These are phyloP conservation scores for Euborellia annulipes DNA, from an alignment of 1,140 invertebrate species.

Conservation along the genomic window DNA sequence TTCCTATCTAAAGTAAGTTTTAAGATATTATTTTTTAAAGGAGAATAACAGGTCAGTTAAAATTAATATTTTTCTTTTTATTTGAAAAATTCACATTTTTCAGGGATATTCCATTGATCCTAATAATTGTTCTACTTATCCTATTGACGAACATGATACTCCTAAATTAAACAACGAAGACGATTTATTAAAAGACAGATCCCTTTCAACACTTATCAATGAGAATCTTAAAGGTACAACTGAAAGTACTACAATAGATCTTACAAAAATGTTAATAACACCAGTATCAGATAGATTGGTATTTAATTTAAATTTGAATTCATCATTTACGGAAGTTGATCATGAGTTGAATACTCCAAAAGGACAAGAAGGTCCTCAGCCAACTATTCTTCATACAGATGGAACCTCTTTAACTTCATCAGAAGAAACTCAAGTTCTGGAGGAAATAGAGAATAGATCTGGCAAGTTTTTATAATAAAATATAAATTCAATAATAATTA, in stretches of 20 bases:
- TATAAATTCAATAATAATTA: constrained; percentile 9
- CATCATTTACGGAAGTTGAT: constrained; percentile 30
- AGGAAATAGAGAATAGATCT: neutral
- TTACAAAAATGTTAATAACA: too few species aligned
- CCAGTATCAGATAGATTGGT: too few species aligned
- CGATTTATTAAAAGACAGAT: too few species aligned
- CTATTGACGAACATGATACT: too few species aligned
- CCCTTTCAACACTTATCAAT: too few species aligned
- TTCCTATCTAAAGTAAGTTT: constrained; percentile 19
- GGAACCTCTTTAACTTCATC: constrained; percentile 14
- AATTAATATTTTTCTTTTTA: constrained; percentile 15
- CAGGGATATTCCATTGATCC: too few species aligned
- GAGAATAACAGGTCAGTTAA: neutral
- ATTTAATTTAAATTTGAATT: constrained; percentile 9
- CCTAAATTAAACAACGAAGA: too few species aligned
- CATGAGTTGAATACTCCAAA: constrained; percentile 38
- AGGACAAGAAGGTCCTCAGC: constrained; percentile 37
- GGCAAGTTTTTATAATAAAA: neutral
- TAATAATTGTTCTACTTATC: too few species aligned
- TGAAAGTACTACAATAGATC: too few species aligned
- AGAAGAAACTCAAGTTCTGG: neutral
- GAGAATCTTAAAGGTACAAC: too few species aligned
- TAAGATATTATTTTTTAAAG: constrained; percentile 4
- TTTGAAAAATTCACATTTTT: constrained; percentile 12
- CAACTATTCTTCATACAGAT: constrained; percentile 31